phyloP scores from a whole-genome alignment of 2,797 vertebrate species.

The Cryptoblepharus egeriae region DNA sequence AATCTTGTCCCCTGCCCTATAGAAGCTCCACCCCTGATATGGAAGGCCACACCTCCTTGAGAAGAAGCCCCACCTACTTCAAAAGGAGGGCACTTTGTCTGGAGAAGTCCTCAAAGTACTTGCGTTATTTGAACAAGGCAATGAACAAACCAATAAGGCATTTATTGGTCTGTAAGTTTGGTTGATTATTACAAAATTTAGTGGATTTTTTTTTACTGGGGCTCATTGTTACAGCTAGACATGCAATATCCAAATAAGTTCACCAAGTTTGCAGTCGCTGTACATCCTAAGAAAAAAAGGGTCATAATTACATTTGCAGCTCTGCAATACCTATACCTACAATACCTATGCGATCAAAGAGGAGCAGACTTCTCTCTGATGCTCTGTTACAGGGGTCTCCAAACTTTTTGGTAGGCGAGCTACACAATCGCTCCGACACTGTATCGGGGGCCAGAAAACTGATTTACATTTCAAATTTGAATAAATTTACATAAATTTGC shows the following conservation, averaged over 20 bases:
- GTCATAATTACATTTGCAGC: neutral
- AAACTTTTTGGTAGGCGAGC: no score
- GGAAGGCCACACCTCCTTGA: neutral
- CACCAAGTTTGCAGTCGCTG: neutral
- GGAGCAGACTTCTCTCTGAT: neutral
- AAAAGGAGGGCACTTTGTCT: neutral
- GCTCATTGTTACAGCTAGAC: neutral
- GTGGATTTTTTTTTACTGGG: neutral
- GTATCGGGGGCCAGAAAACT: no score
- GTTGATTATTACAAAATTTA: slow-evolving; percentile 23
- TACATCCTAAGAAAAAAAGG: neutral
- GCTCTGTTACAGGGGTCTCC: no score
- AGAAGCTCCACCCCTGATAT: neutral
- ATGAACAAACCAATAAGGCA: slow-evolving; percentile 6
- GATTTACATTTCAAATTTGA: no score
- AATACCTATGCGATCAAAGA: neutral
- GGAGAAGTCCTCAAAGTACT: neutral
- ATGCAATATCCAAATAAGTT: neutral
- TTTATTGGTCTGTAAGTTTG: neutral
- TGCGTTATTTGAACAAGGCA: slow-evolving; percentile 9
- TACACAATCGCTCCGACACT: no score
- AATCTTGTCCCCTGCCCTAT: neutral
- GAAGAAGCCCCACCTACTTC: neutral
- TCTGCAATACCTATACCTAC: neutral
- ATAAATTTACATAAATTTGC: no score